Conservation (phyloP, 2,888 invertebrate species). For the Nomada hirtipes region DNA sequence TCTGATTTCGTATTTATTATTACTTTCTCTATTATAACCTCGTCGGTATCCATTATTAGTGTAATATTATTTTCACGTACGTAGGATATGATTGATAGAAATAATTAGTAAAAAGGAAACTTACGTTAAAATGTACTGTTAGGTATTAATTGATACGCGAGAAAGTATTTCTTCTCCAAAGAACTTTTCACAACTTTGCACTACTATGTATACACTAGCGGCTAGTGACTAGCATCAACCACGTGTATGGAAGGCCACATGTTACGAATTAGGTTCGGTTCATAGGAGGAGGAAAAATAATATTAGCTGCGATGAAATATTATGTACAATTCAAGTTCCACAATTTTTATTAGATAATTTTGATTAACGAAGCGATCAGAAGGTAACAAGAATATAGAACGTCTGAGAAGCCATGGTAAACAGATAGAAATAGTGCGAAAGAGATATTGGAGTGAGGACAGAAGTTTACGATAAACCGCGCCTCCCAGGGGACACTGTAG, state of each 20-base stretch:
- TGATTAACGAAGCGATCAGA: too few species aligned
- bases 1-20: background rate
- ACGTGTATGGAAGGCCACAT: background rate
- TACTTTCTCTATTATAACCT: conserved; percentile 36
- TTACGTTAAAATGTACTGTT: background rate
- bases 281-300: too few species aligned
- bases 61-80: background rate
- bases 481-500: too few species aligned
- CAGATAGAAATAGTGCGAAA: too few species aligned
- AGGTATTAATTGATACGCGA: background rate
- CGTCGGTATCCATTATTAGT: conserved; percentile 31
- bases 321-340: too few species aligned
- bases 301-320: too few species aligned
- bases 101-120: background rate
- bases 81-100: background rate
- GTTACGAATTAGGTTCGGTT: background rate
- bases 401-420: too few species aligned
- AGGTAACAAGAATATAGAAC: too few species aligned
- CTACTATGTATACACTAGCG: background rate
- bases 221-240: background rate
- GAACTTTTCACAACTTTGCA: background rate
- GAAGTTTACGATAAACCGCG: too few species aligned
- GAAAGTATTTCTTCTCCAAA: background rate
- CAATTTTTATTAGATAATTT: too few species aligned
- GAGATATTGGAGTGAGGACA: too few species aligned